A percentile compares a stretch with the other conserved stretches of the same genome.
phyloP scores from a whole-genome alignment of 2,797 vertebrate genomes.

The Avahi laniger region DNA sequence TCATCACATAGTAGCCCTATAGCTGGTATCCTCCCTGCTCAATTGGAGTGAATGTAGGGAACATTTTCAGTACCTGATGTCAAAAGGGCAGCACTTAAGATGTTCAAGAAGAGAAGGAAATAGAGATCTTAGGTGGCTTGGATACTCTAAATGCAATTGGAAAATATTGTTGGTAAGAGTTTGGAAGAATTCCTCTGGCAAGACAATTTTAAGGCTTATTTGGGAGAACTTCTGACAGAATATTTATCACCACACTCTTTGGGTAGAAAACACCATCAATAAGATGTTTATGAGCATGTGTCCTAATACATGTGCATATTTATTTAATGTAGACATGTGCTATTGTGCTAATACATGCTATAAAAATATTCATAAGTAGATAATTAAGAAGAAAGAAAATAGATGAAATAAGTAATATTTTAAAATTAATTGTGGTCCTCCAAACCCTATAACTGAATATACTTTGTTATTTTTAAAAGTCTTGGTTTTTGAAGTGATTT shows the following conservation, averaged over 20 bases:
- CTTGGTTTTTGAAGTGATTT: constrained; percentile 34
- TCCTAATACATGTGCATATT: background rate
- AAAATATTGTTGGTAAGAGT: background rate
- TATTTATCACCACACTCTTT: background rate
- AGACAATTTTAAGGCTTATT: constrained; percentile 15
- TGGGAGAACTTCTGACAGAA: constrained; percentile 26
- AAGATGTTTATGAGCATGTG: background rate
- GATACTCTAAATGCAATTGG: background rate
- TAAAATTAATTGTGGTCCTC: background rate
- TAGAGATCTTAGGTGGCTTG: background rate
- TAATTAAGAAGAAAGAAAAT: constrained; percentile 35
- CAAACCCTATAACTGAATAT: background rate
- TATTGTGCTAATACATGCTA: background rate
- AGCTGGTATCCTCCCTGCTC: background rate
- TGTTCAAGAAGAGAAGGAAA: constrained; percentile 44
- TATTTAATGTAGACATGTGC: background rate
- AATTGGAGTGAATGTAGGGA: background rate
- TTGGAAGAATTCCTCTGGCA: constrained; percentile 6
- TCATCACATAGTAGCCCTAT: background rate
- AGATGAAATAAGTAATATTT: constrained; percentile 36
- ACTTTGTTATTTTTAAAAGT: constrained; percentile 33
- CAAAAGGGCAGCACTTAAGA: constrained; percentile 29
- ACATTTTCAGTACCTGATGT: constrained; percentile 1
- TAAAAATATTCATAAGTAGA: background rate
- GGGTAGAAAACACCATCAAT: background rate